A percentile compares a stretch with the other conserved stretches of the same genome.
Conservation (phyloP, 2,888 invertebrate genomes). For the Cotesia congregata region DNA sequence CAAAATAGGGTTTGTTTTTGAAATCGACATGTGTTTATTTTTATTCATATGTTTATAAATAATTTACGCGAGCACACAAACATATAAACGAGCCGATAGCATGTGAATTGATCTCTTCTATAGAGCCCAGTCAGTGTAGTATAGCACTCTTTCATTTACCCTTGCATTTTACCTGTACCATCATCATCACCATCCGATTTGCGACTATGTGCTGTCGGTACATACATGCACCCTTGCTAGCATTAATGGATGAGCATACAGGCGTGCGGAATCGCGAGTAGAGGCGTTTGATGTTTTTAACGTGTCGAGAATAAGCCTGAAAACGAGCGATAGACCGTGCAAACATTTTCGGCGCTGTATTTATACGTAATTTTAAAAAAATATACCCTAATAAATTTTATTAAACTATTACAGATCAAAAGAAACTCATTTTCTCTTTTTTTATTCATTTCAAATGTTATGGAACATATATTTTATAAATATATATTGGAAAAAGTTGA, state of each 20-base stretch:
- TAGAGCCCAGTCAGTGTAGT: background rate
- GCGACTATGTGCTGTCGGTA: background rate
- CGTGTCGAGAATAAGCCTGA: slow-evolving; percentile 41
- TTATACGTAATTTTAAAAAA: slow-evolving; percentile 34
- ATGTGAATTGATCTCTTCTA: background rate
- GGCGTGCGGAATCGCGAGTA: slow-evolving; percentile 13
- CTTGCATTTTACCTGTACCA: background rate
- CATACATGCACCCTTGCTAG: background rate
- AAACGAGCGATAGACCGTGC: slow-evolving; percentile 48
- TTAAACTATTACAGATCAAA: background rate
- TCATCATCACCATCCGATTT: background rate
- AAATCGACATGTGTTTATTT: background rate
- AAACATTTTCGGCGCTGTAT: slow-evolving; percentile 41
- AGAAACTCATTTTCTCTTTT: too few species aligned
- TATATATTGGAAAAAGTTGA: too few species aligned
- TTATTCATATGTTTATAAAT: slow-evolving; percentile 1
- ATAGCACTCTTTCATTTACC: background rate
- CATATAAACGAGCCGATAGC: background rate
- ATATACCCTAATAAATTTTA: background rate
- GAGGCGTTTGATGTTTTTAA: slow-evolving; percentile 52
- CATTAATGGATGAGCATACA: slow-evolving; percentile 3
- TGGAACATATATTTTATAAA: too few species aligned
- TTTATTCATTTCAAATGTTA: too few species aligned
- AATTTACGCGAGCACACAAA: background rate
- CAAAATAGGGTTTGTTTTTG: background rate